Percentiles rank a stretch among this genome's conserved stretches.
Conservation (phyloP, 1,140 invertebrate species). For the Cardiocondyla obscurior region DNA sequence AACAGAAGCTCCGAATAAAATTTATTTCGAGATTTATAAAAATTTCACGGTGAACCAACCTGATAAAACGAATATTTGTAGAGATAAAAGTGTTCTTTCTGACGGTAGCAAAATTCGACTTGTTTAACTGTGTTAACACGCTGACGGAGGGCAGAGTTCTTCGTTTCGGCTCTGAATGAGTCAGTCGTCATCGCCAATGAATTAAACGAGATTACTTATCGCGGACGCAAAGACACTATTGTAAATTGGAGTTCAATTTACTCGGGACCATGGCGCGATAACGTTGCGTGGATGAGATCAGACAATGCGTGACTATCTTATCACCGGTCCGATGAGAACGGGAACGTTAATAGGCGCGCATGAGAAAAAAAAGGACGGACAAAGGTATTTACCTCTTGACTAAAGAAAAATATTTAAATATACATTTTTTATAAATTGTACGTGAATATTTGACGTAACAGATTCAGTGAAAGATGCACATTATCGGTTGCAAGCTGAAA, state of each 20-base stretch:
- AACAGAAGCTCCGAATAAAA: background rate
- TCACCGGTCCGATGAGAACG: slow-evolving; percentile 43
- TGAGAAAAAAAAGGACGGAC: background rate
- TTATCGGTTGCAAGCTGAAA: background rate
- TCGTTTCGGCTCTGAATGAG: background rate
- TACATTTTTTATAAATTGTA: background rate
- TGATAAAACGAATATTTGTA: background rate
- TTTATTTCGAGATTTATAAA: background rate
- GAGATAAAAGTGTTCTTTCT: background rate
- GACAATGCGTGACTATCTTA: slow-evolving; percentile 15
- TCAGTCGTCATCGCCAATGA: background rate
- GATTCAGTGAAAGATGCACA: background rate
- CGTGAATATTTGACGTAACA: background rate
- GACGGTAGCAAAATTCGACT: background rate
- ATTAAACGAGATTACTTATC: background rate
- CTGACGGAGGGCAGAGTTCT: background rate
- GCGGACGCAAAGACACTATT: background rate
- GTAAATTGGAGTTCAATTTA: slow-evolving; percentile 20
- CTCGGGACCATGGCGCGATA: background rate
- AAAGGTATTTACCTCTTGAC: background rate
- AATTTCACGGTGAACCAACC: background rate
- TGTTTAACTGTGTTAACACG: background rate
- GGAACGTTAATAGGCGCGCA: slow-evolving; percentile 55
- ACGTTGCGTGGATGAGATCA: background rate
- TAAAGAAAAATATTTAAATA: background rate